phyloP scores from a whole-genome alignment of 2,888 invertebrate species.

The Netelia virgata region DNA sequence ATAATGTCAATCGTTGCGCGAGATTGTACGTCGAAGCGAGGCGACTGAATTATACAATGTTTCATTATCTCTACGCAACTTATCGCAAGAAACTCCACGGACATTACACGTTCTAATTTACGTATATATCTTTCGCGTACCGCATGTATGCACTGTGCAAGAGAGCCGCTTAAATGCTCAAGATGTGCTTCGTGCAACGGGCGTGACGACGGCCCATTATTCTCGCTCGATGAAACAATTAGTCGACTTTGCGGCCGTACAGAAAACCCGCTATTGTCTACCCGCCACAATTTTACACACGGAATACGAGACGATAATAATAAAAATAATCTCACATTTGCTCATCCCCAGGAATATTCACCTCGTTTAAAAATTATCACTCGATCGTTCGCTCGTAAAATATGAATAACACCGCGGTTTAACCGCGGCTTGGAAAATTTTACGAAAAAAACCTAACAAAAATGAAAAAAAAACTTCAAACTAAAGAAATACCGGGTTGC shows the following conservation, averaged over 20 bases:
- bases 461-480: background rate
- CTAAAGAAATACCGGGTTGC: no score
- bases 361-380: background rate
- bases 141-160: constrained; percentile 8
- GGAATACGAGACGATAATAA: background rate
- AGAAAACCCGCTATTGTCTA: constrained; percentile 27
- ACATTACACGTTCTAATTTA: background rate
- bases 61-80: background rate
- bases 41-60: background rate
- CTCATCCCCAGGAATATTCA: background rate
- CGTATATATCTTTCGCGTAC: background rate
- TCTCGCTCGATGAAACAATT: constrained; percentile 79
- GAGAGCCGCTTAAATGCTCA: constrained; percentile 60
- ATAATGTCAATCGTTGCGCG: no score
- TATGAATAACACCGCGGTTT: background rate
- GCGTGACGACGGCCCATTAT: constrained; percentile 78
- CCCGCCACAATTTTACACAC: constrained; percentile 4
- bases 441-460: background rate
- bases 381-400: background rate
- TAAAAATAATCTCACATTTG: background rate
- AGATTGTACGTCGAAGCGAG: background rate
- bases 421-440: background rate
- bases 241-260: constrained; percentile 69
- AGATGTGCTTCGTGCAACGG: constrained; percentile 62
- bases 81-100: background rate